Conservation (phyloP, 2,113 vertebrate genomes). For the Rhynchopsitta pachyrhyncha region DNA sequence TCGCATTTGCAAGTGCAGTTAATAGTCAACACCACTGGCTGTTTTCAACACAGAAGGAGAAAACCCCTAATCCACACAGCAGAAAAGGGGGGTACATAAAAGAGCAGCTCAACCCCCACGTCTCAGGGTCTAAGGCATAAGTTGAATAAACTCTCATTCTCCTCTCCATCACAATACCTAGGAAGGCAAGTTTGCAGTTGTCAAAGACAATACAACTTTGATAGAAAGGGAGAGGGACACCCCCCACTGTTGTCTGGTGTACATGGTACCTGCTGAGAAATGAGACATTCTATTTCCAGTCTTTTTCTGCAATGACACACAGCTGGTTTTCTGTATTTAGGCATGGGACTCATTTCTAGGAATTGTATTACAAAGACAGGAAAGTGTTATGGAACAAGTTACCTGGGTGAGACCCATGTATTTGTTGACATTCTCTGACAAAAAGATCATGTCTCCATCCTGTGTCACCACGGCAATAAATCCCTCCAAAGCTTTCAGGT, state of each 20-base stretch:
- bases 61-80: background rate
- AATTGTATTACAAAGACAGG: background rate
- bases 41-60: background rate
- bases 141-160: background rate
- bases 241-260: background rate
- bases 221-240: background rate
- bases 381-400: background rate
- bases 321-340: conserved; percentile 9
- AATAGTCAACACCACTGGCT: background rate
- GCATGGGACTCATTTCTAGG: background rate
- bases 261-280: background rate
- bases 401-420: conserved; percentile 95
- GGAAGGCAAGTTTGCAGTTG: background rate
- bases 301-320: background rate
- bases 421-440: conserved; percentile 92
- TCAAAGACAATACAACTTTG: background rate
- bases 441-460: conserved; percentile 92
- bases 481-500: conserved; percentile 89
- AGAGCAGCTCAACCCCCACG: background rate
- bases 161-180: background rate
- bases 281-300: background rate
- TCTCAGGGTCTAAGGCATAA: background rate
- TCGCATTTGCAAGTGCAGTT: background rate
- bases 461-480: conserved; percentile 91
- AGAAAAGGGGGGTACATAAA: background rate